These are phyloP conservation scores for Chymomyza caudatula DNA, from an alignment of 2,888 invertebrate genomes.

Conservation along the genomic window DNA sequence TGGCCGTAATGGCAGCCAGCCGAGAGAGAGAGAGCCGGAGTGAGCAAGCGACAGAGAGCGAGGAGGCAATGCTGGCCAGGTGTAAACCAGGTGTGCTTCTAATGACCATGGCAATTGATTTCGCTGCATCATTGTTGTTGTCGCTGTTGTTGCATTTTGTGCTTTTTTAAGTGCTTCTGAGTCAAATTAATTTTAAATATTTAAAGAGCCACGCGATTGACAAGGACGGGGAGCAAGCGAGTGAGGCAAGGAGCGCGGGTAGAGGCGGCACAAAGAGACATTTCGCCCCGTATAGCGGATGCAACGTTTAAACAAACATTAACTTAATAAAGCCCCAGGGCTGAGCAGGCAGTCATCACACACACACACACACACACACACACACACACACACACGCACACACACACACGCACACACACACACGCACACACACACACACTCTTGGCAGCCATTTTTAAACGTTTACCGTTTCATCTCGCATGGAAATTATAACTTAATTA, in stretches of 20 bases:
- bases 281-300: constrained; percentile 10
- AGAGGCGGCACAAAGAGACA: not conserved
- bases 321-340: constrained; percentile 64
- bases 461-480: not conserved
- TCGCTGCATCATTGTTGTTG: constrained; percentile 45
- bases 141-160: constrained; percentile 7
- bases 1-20: constrained; percentile 55
- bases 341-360: constrained; percentile 2
- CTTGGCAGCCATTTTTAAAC: not conserved
- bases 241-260: not conserved
- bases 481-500: constrained; percentile 56
- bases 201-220: constrained; percentile 41
- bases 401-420: not conserved
- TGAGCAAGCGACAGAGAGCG: not conserved
- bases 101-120: constrained; percentile 57
- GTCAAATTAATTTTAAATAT: constrained; percentile 67
- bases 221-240: not conserved
- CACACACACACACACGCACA: not conserved
- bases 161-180: constrained; percentile 30
- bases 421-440: constrained; percentile 17
- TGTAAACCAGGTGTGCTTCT: constrained; percentile 20
- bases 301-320: constrained; percentile 62
- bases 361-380: not conserved
- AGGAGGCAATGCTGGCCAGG: not conserved
- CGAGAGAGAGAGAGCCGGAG: not conserved